A percentile compares a stretch with the other conserved stretches of the same genome.
These are phyloP conservation scores for Cryptomyrus ogoouensis DNA, from an alignment of 2,113 vertebrate genomes.

Conservation along the genomic window DNA sequence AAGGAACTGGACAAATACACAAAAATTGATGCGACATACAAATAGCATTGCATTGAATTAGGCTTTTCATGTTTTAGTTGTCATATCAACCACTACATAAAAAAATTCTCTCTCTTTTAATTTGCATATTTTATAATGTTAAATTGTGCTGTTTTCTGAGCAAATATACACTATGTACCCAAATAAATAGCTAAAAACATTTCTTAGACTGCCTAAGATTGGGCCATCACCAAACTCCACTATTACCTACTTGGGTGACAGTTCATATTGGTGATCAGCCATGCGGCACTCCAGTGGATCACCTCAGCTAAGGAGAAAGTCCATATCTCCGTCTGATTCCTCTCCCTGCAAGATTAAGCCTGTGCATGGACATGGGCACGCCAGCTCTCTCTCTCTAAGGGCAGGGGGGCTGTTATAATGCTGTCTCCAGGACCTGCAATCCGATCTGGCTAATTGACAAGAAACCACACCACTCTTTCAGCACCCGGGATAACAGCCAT, in stretches of 20 bases:
- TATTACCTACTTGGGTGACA: background rate
- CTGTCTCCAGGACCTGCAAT: background rate
- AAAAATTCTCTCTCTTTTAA: background rate
- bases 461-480: background rate
- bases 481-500: background rate
- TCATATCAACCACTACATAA: background rate
- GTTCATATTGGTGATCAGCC: background rate
- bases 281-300: background rate
- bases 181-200: background rate
- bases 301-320: background rate
- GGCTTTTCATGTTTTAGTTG: background rate
- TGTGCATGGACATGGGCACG: background rate
- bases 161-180: background rate
- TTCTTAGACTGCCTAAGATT: background rate
- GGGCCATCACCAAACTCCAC: background rate
- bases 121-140: background rate
- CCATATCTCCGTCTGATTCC: background rate
- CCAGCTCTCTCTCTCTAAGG: background rate
- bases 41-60: background rate
- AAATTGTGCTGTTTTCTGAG: background rate
- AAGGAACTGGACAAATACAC: background rate
- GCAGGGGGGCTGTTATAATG: background rate
- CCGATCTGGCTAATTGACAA: background rate
- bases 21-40: background rate
- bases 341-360: background rate